Evolutionary conservation across 2,888 invertebrate species (phyloP).

Genomic region (Melanostoma scalare): DNA sequence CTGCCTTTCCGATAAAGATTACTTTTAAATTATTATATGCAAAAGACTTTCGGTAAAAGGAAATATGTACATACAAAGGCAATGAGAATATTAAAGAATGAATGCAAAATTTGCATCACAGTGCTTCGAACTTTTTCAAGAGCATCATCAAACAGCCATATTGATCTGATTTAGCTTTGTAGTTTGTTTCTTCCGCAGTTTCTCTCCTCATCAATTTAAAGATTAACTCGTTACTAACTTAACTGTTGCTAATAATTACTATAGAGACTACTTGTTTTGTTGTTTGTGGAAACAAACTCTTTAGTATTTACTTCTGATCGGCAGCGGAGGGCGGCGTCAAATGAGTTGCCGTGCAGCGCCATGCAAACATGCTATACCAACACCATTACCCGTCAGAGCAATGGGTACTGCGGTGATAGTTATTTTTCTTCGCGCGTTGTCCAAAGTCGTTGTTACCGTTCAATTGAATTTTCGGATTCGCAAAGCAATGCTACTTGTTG

Average conservation of each 20-base stretch:
- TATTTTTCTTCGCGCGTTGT: slow-evolving; percentile 11
- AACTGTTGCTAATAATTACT: neutral
- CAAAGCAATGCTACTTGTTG: slow-evolving; percentile 43
- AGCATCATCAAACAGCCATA: neutral
- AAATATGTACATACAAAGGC: neutral
- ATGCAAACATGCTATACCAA: neutral
- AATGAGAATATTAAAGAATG: neutral
- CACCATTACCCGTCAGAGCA: neutral
- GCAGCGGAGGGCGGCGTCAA: neutral
- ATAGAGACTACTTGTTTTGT: neutral
- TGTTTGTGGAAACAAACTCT: neutral
- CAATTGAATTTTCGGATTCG: slow-evolving; percentile 60
- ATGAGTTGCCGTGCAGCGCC: slow-evolving; percentile 6
- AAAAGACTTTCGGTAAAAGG: neutral
- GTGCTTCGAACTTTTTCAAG: slow-evolving; percentile 5
- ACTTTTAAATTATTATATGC: neutral
- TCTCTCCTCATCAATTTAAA: slow-evolving; percentile 31
- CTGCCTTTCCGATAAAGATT: neutral
- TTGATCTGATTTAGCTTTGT: slow-evolving; percentile 28
- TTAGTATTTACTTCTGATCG: neutral
- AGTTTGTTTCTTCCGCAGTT: slow-evolving; percentile 22
- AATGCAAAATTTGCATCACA: neutral
- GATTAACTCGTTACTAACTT: slow-evolving; percentile 23
- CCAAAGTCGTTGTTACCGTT: slow-evolving; percentile 40
- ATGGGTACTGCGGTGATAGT: neutral